Conservation (phyloP, 2,797 vertebrate species). For the Cyprinella venusta region DNA sequence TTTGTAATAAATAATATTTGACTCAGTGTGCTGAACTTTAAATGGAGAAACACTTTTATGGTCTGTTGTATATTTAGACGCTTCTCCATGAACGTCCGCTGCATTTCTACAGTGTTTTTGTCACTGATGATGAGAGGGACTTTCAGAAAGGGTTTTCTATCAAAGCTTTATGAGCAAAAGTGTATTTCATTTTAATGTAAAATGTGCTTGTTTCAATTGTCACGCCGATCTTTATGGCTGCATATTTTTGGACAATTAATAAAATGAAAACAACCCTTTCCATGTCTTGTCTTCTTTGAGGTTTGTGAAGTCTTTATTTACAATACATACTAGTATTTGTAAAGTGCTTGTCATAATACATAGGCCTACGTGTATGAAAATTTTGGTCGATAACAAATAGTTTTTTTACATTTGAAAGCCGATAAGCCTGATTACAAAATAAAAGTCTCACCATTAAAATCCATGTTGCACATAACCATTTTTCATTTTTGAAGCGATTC, state of each 20-base stretch:
- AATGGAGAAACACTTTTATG: slow-evolving; percentile 64
- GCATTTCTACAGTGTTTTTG: slow-evolving; percentile 39
- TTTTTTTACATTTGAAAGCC: no score
- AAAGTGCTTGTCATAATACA: not conserved
- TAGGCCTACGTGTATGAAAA: rapidly evolving
- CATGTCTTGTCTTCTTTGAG: slow-evolving; percentile 4
- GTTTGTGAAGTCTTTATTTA: slow-evolving; percentile 4
- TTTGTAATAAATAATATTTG: slow-evolving; percentile 67
- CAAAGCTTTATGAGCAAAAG: slow-evolving; percentile 57
- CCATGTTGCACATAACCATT: no score
- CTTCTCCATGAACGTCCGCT: slow-evolving; percentile 31
- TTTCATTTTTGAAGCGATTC: no score
- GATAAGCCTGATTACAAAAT: no score
- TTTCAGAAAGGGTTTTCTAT: slow-evolving; percentile 67
- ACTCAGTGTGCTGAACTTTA: slow-evolving; percentile 55
- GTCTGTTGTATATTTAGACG: slow-evolving; percentile 58
- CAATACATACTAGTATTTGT: not conserved
- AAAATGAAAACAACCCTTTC: slow-evolving; percentile 51
- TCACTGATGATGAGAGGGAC: slow-evolving; percentile 58
- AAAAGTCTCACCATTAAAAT: no score
- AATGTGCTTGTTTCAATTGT: slow-evolving; percentile 63
- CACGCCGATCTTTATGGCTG: slow-evolving; percentile 64
- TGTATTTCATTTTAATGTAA: slow-evolving; percentile 67
- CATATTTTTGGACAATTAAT: slow-evolving; percentile 72
- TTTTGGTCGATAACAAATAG: no score